These are phyloP conservation scores for Oreochromis grahami DNA, from an alignment of 2,797 vertebrate genomes.

Conservation along the genomic window DNA sequence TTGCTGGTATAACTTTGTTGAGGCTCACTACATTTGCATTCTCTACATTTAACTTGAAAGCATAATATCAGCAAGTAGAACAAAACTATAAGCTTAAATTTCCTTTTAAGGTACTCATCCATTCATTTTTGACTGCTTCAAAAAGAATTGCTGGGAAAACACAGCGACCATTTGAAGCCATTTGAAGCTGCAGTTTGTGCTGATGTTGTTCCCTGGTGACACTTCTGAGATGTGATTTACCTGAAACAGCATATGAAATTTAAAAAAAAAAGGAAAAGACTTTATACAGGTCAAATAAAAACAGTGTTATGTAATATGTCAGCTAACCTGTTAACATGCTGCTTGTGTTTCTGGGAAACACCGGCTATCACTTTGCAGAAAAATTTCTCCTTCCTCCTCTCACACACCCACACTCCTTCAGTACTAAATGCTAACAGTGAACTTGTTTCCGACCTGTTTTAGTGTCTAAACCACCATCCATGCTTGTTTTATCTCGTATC, in stretches of 20 bases:
- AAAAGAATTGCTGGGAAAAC: background rate
- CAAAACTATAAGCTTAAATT: background rate
- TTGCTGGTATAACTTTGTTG: background rate
- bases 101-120: background rate
- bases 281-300: background rate
- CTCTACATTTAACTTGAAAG: background rate
- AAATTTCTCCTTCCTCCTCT: background rate
- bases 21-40: background rate
- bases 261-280: rapidly evolving
- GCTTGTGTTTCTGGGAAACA: background rate
- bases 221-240: background rate
- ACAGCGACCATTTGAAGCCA: rapidly evolving
- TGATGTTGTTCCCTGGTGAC: background rate
- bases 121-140: background rate
- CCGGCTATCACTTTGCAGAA: background rate
- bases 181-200: background rate
- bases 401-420: background rate
- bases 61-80: background rate
- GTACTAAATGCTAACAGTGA: background rate
- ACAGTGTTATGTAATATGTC: background rate
- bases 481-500: background rate
- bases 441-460: background rate
- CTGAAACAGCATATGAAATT: background rate
- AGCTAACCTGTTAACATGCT: background rate
- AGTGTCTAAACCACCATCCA: background rate